Conservation (phyloP, 2,888 invertebrate species). For the Azorinus chamasolen region DNA sequence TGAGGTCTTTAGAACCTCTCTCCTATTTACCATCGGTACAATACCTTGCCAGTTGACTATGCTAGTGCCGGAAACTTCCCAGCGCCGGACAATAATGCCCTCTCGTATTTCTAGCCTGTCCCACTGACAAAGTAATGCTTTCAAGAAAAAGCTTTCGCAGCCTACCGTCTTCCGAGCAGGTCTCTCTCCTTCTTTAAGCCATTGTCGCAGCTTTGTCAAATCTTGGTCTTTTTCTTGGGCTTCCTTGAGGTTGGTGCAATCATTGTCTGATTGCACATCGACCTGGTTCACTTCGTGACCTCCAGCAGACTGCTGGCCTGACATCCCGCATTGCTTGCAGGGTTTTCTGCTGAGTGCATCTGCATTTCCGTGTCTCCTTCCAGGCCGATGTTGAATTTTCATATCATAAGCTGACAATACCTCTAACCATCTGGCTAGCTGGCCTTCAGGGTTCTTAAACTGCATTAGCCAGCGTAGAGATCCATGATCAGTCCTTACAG, state of each 20-base stretch:
- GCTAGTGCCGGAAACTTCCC: neutral
- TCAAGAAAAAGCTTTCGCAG: constrained; percentile 9
- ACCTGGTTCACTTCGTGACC: too few species aligned
- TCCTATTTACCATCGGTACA: constrained; percentile 10
- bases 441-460: constrained; percentile 37
- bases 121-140: constrained; percentile 13
- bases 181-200: constrained; percentile 7
- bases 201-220: neutral
- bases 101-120: neutral
- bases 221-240: constrained; percentile 21
- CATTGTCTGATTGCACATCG: too few species aligned
- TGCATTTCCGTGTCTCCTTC: constrained; percentile 48
- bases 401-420: constrained; percentile 37
- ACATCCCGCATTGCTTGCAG: neutral
- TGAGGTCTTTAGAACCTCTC: constrained; percentile 4
- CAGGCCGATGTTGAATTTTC: constrained; percentile 44
- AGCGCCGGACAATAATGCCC: constrained; percentile 1
- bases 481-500: constrained; percentile 59
- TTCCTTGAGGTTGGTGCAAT: neutral
- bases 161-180: constrained; percentile 2
- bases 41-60: constrained; percentile 4
- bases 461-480: constrained; percentile 51
- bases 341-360: constrained; percentile 45
- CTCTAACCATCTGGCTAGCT: constrained; percentile 34
- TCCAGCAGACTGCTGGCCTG: too few species aligned